These are phyloP conservation scores for Microchirus variegatus DNA, from an alignment of 2,797 vertebrate species.

Conservation along the genomic window DNA sequence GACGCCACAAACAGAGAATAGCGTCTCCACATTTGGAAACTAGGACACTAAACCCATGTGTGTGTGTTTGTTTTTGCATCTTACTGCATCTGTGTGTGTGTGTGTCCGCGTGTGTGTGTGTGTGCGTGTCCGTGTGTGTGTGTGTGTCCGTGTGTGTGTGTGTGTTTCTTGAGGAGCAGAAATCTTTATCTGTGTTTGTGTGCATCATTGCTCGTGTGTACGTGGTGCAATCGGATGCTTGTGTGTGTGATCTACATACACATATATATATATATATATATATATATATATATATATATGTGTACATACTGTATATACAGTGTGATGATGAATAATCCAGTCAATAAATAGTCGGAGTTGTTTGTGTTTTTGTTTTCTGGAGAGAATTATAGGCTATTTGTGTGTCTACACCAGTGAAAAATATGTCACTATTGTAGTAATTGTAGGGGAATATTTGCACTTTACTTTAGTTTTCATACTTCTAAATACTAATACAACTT, in stretches of 20 bases:
- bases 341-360: conserved; percentile 27
- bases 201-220: conserved; percentile 33
- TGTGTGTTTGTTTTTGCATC: conserved; percentile 67
- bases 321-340: conserved; percentile 37
- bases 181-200: conserved; percentile 28
- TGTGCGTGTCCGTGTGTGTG: too few species aligned
- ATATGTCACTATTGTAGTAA: too few species aligned
- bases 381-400: too few species aligned
- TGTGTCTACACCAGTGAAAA: too few species aligned
- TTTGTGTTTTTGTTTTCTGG: conserved; percentile 39
- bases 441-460: too few species aligned
- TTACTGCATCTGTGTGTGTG: conserved; percentile 52
- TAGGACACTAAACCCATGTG: conserved; percentile 78
- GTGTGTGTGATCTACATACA: not conserved
- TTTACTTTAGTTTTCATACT: too few species aligned
- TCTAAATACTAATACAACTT: too few species aligned
- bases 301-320: conserved; percentile 3
- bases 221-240: conserved; percentile 11
- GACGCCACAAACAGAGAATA: conserved; percentile 59
- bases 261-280: too few species aligned
- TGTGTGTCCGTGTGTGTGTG: conserved; percentile 16
- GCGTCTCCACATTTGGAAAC: conserved; percentile 75
- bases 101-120: too few species aligned
- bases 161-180: conserved; percentile 34
- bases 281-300: too few species aligned